Conservation (phyloP, 2,113 vertebrate genomes). For the Rhynchomys soricoides region DNA sequence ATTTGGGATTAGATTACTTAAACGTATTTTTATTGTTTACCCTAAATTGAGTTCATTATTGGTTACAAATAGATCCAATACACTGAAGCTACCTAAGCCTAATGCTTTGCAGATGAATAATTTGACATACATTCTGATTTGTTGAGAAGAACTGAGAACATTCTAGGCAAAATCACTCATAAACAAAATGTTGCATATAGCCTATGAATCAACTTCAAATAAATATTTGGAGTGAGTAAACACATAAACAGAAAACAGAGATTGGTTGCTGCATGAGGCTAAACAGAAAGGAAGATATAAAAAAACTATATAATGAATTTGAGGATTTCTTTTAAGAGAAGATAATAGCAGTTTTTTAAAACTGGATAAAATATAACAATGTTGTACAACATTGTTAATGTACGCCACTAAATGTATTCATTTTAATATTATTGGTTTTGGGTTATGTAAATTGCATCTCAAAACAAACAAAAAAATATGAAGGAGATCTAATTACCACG, state of each 20-base stretch:
- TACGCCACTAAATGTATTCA: background rate
- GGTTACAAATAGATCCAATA: background rate
- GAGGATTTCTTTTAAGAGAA: background rate
- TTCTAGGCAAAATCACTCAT: background rate
- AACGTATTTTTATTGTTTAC: background rate
- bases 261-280: background rate
- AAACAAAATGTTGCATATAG: background rate
- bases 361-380: no score
- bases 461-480: background rate
- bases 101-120: background rate
- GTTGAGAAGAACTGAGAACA: background rate
- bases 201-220: background rate
- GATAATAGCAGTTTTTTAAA: background rate
- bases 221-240: background rate
- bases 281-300: background rate
- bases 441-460: background rate
- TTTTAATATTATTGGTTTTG: background rate
- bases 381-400: background rate
- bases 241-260: background rate
- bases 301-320: background rate
- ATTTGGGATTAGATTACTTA: background rate
- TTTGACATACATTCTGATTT: background rate
- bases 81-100: background rate
- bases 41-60: background rate
- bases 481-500: background rate